phyloP scores from a whole-genome alignment of 2,113 vertebrate species.

The Lamprotornis superbus region DNA sequence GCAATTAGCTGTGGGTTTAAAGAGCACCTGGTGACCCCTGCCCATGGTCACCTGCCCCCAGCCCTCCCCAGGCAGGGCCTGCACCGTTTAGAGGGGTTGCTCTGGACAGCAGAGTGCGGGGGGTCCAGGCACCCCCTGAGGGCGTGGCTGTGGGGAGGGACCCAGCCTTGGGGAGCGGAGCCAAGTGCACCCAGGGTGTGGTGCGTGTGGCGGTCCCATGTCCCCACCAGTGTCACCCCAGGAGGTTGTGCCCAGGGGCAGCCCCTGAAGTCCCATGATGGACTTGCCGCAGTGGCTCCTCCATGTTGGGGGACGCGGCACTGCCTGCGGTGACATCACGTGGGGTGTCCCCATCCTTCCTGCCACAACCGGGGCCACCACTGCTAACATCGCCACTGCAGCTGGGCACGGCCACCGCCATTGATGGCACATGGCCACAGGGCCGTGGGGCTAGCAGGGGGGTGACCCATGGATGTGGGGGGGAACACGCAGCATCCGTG shows the following conservation, averaged over 20 bases:
- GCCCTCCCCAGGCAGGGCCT: background rate
- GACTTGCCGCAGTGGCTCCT: background rate
- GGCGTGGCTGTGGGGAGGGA: fast-evolving
- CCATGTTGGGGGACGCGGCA: background rate
- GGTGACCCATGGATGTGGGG: background rate
- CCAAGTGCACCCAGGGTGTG: background rate
- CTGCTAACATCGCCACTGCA: background rate
- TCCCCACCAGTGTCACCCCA: background rate
- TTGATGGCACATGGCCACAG: background rate
- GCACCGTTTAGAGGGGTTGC: fast-evolving
- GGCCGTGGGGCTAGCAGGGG: background rate
- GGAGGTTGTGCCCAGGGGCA: background rate
- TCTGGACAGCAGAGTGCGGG: fast-evolving
- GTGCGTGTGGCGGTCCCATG: background rate
- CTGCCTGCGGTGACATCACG: background rate
- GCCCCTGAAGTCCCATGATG: background rate
- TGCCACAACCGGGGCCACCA: background rate
- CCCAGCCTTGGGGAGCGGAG: fast-evolving
- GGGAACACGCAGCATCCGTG: fast-evolving
- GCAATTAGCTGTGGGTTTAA: fast-evolving
- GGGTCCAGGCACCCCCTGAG: fast-evolving
- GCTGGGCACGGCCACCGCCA: background rate
- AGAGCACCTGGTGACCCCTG: background rate
- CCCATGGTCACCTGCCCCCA: background rate
- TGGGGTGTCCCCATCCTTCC: background rate